Percentiles rank a stretch among this genome's conserved stretches.
These are phyloP conservation scores for Drosophila eugracilis DNA, from an alignment of 1,140 invertebrate genomes.

Conservation along the genomic window DNA sequence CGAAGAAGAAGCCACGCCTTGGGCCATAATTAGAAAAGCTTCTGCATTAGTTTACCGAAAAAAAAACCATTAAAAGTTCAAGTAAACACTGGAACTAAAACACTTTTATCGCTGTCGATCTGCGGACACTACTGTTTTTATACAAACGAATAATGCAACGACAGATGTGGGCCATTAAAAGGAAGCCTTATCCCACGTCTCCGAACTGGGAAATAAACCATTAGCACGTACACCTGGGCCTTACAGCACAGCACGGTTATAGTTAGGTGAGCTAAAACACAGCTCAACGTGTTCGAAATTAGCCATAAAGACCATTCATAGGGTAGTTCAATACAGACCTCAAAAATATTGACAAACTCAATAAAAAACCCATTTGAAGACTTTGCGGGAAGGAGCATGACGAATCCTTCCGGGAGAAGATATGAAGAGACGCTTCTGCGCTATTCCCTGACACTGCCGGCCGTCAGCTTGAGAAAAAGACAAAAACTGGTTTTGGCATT, in stretches of 20 bases:
- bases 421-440: slow-evolving; percentile 34
- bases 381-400: slow-evolving; percentile 17
- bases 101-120: background rate
- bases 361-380: slow-evolving; percentile 26
- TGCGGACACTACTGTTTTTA: background rate
- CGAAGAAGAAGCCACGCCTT: no score
- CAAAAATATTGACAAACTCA: slow-evolving; percentile 12
- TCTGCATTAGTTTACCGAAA: no score
- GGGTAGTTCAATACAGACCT: background rate
- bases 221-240: slow-evolving; percentile 23
- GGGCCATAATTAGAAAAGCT: no score
- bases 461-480: slow-evolving; percentile 22
- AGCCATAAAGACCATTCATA: no score
- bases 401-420: slow-evolving; percentile 1
- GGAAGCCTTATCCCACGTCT: slow-evolving; percentile 29
- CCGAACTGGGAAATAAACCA: slow-evolving; percentile 4
- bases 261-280: background rate
- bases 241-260: background rate
- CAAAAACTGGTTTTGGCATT: slow-evolving; percentile 72
- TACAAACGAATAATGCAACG: background rate
- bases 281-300: slow-evolving; percentile 28
- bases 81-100: background rate
- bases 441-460: slow-evolving; percentile 54
- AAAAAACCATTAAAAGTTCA: no score
- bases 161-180: slow-evolving; percentile 16